Evolutionary conservation across 1,140 invertebrate species (phyloP).

Genomic region (Ceratina japonica): DNA sequence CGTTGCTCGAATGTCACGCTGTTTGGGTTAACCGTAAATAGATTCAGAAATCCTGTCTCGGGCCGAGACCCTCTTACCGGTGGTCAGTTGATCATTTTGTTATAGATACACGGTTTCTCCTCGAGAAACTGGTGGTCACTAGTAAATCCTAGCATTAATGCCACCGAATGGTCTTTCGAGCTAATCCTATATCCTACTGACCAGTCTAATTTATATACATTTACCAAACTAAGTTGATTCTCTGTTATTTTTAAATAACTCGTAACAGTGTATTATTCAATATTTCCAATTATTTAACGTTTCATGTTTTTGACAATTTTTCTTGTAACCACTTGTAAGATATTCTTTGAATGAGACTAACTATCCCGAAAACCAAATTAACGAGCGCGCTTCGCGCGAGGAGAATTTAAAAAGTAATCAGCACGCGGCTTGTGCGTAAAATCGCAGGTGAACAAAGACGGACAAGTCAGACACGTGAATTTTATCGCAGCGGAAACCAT

Average conservation of each 20-base stretch:
- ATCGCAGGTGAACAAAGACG: slow-evolving; percentile 25
- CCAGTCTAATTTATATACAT: slow-evolving; percentile 61
- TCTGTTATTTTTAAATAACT: no score
- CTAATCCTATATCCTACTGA: slow-evolving; percentile 49
- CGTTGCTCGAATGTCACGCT: slow-evolving; percentile 22
- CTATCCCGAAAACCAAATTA: no score
- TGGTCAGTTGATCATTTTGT: slow-evolving; percentile 54
- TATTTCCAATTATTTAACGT: no score
- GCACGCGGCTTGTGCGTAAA: not conserved
- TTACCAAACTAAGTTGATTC: not conserved
- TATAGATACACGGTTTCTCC: slow-evolving; percentile 46
- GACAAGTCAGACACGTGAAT: slow-evolving; percentile 31
- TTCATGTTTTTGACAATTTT: no score
- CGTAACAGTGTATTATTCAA: no score
- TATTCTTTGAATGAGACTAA: no score
- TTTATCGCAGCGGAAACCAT: slow-evolving; percentile 44
- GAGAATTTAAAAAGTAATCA: no score
- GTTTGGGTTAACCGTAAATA: slow-evolving; percentile 41
- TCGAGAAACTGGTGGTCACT: slow-evolving; percentile 7
- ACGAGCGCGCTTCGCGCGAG: no score
- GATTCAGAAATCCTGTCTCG: slow-evolving; percentile 1
- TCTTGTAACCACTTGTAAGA: no score
- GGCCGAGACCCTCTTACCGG: slow-evolving; percentile 24
- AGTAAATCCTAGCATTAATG: slow-evolving; percentile 65
- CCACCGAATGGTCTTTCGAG: slow-evolving; percentile 71